Percentiles rank a stretch among this genome's conserved stretches.
Conservation (phyloP, 2,797 vertebrate genomes). For the Hyperoplus immaculatus region DNA sequence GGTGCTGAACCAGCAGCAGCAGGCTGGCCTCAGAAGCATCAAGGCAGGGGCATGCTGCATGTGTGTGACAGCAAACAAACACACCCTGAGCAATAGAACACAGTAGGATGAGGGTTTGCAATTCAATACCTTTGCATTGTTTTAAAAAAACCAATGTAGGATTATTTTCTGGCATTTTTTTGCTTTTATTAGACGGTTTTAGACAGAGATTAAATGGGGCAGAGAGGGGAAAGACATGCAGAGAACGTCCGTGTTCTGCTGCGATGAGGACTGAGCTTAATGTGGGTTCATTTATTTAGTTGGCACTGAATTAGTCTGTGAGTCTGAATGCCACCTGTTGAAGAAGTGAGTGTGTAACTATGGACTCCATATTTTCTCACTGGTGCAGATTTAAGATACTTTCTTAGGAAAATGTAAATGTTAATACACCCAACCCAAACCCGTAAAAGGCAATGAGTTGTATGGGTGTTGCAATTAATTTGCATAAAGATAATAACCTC, state of each 20-base stretch:
- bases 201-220: too few relatives aligned
- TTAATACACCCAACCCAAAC: constrained; percentile 2
- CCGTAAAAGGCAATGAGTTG: constrained; percentile 14
- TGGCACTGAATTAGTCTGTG: constrained; percentile 2
- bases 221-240: too few relatives aligned
- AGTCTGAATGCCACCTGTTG: constrained; percentile 49
- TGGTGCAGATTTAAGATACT: constrained; percentile 15
- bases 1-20: constrained; percentile 71
- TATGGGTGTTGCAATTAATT: constrained; percentile 40
- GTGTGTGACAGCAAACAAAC: constrained; percentile 68
- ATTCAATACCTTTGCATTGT: neutral
- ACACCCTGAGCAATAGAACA: constrained; percentile 12
- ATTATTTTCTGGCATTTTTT: too few relatives aligned
- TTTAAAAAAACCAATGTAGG: too few relatives aligned
- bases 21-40: constrained; percentile 31
- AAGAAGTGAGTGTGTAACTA: neutral
- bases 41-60: constrained; percentile 37
- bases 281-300: neutral
- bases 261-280: too few relatives aligned
- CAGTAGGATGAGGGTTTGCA: constrained; percentile 13
- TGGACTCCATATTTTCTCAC: constrained; percentile 5
- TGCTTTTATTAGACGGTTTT: too few relatives aligned
- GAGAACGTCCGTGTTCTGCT: too few relatives aligned
- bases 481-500: constrained; percentile 33
- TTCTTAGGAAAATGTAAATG: constrained; percentile 18